phyloP scores from a whole-genome alignment of 2,113 vertebrate species.

The Chaetura pelagica region DNA sequence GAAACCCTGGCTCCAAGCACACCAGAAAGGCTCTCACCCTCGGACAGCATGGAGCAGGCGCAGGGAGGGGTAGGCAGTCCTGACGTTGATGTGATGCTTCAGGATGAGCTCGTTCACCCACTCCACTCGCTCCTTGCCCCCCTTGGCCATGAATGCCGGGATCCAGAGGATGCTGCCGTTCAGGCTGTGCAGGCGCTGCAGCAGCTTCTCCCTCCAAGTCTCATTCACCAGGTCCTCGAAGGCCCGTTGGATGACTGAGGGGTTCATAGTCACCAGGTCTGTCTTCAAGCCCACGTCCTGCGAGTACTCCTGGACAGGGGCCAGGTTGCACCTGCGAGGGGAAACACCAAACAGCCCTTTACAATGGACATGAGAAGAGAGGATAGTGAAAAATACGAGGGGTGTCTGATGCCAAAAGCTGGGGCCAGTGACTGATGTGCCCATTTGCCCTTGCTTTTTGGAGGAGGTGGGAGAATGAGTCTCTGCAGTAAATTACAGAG shows the following conservation, averaged over 20 bases:
- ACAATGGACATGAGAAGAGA: neutral
- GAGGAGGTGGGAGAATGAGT: neutral
- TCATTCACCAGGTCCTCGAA: conserved; percentile 92
- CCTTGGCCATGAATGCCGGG: conserved; percentile 96
- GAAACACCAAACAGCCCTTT: neutral
- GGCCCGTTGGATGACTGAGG: conserved; percentile 93
- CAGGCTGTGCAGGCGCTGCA: conserved; percentile 87
- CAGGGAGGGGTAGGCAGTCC: conserved; percentile 93
- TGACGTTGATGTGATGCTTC: conserved; percentile 86
- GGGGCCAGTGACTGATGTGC: neutral
- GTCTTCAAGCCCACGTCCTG: conserved; percentile 89
- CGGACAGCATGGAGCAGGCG: conserved; percentile 94
- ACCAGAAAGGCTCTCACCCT: conserved; percentile 80
- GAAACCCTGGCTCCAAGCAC: neutral
- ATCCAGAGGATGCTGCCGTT: conserved; percentile 95
- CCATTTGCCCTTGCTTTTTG: accelerated
- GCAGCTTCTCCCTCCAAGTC: conserved; percentile 88
- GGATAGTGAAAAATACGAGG: accelerated
- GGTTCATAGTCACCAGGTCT: conserved; percentile 96
- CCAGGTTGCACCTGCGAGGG: conserved; percentile 89
- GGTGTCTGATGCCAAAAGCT: neutral
- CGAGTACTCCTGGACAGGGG: conserved; percentile 90
- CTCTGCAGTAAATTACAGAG: neutral
- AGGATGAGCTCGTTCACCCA: conserved; percentile 93
- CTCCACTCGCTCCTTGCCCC: conserved; percentile 92